A percentile compares a stretch with the other conserved stretches of the same genome.
These are phyloP conservation scores for Benthosema pterotum DNA, from an alignment of 2,797 vertebrate genomes.

Conservation along the genomic window DNA sequence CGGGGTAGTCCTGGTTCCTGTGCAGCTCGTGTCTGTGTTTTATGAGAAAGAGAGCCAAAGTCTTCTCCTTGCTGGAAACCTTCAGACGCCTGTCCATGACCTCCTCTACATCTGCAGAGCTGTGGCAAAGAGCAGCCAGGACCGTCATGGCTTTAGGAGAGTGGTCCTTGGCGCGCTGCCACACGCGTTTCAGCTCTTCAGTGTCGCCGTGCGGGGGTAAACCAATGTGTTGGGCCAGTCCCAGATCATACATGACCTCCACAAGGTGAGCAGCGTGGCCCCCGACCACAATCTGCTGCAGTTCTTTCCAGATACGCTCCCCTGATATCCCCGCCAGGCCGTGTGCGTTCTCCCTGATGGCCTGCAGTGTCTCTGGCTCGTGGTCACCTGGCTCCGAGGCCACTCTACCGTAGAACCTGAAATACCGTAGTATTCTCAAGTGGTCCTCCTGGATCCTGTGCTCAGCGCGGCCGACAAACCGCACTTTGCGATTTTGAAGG, in stretches of 20 bases:
- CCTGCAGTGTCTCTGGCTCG: conserved; percentile 83
- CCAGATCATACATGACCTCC: conserved; percentile 86
- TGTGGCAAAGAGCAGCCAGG: conserved; percentile 83
- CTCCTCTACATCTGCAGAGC: conserved; percentile 86
- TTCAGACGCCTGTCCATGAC: conserved; percentile 89
- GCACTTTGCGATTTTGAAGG: conserved; percentile 87
- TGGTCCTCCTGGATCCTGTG: conserved; percentile 96
- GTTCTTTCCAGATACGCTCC: conserved; percentile 95
- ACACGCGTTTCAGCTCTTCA: conserved; percentile 87
- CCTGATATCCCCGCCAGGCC: conserved; percentile 92
- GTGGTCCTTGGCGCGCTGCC: conserved; percentile 71
- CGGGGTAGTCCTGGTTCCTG: conserved; percentile 73
- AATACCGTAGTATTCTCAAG: conserved; percentile 93
- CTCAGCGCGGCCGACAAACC: conserved; percentile 91
- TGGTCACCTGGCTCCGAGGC: conserved; percentile 81
- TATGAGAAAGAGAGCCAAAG: conserved; percentile 87
- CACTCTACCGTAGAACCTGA: conserved; percentile 94
- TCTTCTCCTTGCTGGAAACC: conserved; percentile 94
- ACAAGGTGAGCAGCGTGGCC: conserved; percentile 87
- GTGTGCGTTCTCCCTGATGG: conserved; percentile 85
- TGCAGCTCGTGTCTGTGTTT: conserved; percentile 86
- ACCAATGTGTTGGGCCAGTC: conserved; percentile 88
- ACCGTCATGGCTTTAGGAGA: conserved; percentile 92
- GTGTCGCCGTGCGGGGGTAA: conserved; percentile 84
- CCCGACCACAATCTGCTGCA: conserved; percentile 91